Evolutionary conservation across 2,888 invertebrate species (phyloP).

Genomic region (Rhimphoctona megacephalus): DNA sequence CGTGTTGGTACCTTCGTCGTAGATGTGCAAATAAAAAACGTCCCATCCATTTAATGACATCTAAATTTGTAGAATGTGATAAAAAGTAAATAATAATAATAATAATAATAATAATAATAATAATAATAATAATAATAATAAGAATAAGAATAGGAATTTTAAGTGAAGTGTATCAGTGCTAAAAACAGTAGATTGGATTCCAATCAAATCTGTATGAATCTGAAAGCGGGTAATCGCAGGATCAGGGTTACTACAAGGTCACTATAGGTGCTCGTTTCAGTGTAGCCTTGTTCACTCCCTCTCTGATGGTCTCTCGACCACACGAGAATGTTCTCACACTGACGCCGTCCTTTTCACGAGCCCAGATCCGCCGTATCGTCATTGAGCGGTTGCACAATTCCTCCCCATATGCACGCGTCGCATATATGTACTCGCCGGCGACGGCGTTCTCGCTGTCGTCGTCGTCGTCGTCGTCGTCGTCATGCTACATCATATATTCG

Average conservation of each 20-base stretch:
- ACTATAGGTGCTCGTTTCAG: constrained; percentile 62
- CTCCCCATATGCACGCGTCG: constrained; percentile 33
- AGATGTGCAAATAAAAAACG: background rate
- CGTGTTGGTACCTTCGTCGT: background rate
- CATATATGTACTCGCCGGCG: constrained; percentile 9
- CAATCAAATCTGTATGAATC: constrained; percentile 58
- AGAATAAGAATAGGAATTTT: background rate
- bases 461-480: constrained; percentile 39
- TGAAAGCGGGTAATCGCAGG: constrained; percentile 64
- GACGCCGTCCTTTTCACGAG: constrained; percentile 13
- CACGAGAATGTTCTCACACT: constrained; percentile 39
- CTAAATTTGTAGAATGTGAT: background rate
- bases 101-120: too few relatives aligned
- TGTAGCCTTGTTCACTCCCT: constrained; percentile 30
- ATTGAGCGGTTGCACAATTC: constrained; percentile 65
- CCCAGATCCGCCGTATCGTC: constrained; percentile 46
- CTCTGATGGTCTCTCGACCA: constrained; percentile 18
- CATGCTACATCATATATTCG: constrained; percentile 53
- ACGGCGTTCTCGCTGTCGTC: constrained; percentile 26
- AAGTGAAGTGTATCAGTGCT: background rate
- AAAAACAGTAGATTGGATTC: constrained; percentile 39
- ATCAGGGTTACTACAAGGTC: constrained; percentile 69
- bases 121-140: too few relatives aligned
- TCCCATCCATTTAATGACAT: background rate
- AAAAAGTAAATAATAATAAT: background rate